A percentile compares a stretch with the other conserved stretches of the same genome.
These are phyloP conservation scores for Acanthornis magna DNA, from an alignment of 2,797 vertebrate genomes.

Conservation along the genomic window DNA sequence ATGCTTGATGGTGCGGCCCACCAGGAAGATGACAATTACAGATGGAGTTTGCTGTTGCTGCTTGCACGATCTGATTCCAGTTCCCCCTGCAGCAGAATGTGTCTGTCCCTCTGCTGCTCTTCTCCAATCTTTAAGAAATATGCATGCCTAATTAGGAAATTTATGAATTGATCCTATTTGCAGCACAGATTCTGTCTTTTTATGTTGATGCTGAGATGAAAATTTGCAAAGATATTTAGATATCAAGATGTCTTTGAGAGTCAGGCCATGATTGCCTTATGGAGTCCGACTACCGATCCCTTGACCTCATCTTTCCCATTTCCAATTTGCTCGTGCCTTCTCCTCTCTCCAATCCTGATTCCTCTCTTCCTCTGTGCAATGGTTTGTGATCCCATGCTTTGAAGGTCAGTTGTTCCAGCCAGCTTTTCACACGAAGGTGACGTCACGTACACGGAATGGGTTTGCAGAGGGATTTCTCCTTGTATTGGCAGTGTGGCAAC, in stretches of 20 bases:
- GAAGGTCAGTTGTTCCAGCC: not conserved
- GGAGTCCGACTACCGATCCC: accelerated
- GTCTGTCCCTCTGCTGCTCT: not conserved
- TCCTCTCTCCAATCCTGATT: not conserved
- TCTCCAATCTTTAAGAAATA: not conserved
- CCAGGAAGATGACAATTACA: conserved; percentile 30
- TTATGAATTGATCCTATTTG: not conserved
- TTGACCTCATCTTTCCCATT: not conserved
- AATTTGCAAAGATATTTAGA: not conserved
- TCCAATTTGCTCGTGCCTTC: not conserved
- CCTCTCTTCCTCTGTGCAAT: not conserved
- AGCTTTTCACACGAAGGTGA: not conserved
- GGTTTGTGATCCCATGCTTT: not conserved
- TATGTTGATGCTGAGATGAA: not conserved
- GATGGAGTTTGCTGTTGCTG: not conserved
- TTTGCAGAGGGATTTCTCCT: not conserved
- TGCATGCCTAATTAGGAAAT: not conserved
- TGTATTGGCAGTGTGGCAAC: not conserved
- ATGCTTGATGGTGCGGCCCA: not conserved
- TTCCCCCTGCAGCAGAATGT: not conserved
- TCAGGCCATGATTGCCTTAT: not conserved
- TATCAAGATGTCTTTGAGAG: not conserved
- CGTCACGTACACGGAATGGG: not conserved
- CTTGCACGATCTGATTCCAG: not conserved
- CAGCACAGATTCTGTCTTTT: not conserved